Conservation (phyloP, 2,797 vertebrate species). For the Pseudopleuronectes americanus region DNA sequence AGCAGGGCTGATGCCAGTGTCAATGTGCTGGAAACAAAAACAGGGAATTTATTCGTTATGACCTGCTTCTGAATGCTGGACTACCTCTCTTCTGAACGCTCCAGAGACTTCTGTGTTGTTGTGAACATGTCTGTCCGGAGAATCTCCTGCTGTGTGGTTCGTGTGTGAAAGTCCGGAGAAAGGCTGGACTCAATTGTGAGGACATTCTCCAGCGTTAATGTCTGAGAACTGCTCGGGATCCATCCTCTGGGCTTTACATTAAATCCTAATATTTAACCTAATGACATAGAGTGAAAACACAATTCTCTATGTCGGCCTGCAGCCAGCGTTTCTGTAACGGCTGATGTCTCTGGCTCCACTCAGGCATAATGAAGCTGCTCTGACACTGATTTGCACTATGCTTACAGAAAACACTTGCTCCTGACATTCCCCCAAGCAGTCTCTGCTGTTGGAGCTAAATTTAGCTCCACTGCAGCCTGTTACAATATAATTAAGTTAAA, state of each 20-base stretch:
- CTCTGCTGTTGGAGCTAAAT: conserved; percentile 45
- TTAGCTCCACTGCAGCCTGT: conserved; percentile 33
- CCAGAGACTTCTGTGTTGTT: too few species aligned
- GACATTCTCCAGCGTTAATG: too few species aligned
- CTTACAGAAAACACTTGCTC: conserved; percentile 24
- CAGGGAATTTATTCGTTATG: too few species aligned
- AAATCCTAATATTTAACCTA: conserved; percentile 1
- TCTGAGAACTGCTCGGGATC: too few species aligned
- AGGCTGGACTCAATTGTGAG: too few species aligned
- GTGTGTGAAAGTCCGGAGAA: too few species aligned
- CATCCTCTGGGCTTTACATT: background rate
- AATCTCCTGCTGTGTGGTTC: too few species aligned
- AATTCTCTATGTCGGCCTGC: background rate
- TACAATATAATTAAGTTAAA: conserved; percentile 16
- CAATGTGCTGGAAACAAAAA: too few species aligned
- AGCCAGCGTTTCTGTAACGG: conserved; percentile 24
- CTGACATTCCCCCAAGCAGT: conserved; percentile 48
- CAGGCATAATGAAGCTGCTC: conserved; percentile 26
- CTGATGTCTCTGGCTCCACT: conserved; percentile 16
- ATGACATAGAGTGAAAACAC: background rate
- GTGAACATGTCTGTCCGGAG: too few species aligned
- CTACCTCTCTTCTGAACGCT: too few species aligned
- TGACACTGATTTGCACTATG: conserved; percentile 25
- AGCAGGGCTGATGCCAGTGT: too few species aligned
- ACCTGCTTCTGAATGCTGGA: too few species aligned